Conservation (phyloP, 2,888 invertebrate species). For the Laothoe populi region DNA sequence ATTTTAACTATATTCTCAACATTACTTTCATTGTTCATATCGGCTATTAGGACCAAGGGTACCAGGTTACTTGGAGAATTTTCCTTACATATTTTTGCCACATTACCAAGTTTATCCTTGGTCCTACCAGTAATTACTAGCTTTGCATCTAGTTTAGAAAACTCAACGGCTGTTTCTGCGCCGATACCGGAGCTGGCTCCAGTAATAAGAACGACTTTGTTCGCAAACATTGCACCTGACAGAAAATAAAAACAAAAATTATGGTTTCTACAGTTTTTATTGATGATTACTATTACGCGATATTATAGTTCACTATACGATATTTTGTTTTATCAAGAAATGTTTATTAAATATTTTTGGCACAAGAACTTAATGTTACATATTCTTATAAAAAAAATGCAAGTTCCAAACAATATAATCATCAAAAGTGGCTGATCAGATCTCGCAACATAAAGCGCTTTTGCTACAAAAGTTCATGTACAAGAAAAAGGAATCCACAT, state of each 20-base stretch:
- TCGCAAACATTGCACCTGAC: slow-evolving; percentile 71
- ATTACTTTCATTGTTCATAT: slow-evolving; percentile 88
- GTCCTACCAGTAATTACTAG: slow-evolving; percentile 89
- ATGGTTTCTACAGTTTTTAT: too few species aligned
- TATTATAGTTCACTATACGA: too few species aligned
- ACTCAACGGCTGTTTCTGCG: slow-evolving; percentile 87
- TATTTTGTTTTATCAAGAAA: too few species aligned
- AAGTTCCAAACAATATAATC: too few species aligned
- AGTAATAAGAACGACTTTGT: slow-evolving; percentile 86
- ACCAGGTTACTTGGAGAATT: slow-evolving; percentile 61
- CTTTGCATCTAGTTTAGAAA: slow-evolving; percentile 87
- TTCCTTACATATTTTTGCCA: slow-evolving; percentile 84
- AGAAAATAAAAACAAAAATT: slow-evolving; percentile 37
- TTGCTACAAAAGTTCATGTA: too few species aligned
- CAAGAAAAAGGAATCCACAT: too few species aligned
- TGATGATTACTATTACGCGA: too few species aligned
- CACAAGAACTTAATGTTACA: too few species aligned
- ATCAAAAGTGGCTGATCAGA: too few species aligned
- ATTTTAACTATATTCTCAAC: slow-evolving; percentile 86
- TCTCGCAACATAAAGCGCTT: too few species aligned
- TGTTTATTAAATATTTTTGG: too few species aligned
- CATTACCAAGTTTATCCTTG: slow-evolving; percentile 86
- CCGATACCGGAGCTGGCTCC: slow-evolving; percentile 92
- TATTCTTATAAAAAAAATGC: too few species aligned
- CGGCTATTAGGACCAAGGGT: slow-evolving; percentile 86